A percentile compares a stretch with the other conserved stretches of the same genome.
Evolutionary conservation across 2,797 vertebrate species (phyloP).

Genomic region (Alosa sapidissima): DNA sequence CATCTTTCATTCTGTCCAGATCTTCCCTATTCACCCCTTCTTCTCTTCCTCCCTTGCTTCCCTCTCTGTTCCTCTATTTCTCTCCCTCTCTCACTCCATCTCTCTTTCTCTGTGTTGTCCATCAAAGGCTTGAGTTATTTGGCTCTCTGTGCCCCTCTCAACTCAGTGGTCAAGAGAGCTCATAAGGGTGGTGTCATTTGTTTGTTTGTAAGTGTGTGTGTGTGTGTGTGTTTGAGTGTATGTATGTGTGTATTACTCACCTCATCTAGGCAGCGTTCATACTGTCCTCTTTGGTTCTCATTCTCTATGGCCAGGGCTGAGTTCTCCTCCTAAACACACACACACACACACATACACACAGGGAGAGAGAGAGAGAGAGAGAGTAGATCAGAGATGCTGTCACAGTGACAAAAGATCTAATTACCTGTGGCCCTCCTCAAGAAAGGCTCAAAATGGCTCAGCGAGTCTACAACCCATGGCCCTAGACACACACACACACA

Average conservation of each 20-base stretch:
- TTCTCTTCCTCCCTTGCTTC: background rate
- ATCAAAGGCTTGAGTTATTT: too few relatives aligned
- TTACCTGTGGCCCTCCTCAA: background rate
- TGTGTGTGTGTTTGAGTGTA: background rate
- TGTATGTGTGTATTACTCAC: constrained; percentile 67
- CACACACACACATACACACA: constrained; percentile 25
- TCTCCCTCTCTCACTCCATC: background rate
- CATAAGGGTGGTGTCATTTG: background rate
- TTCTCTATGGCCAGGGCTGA: constrained; percentile 85
- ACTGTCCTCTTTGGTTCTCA: constrained; percentile 88
- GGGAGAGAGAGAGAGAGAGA: background rate
- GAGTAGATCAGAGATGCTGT: constrained; percentile 12
- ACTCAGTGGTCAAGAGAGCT: background rate
- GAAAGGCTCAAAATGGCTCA: constrained; percentile 2
- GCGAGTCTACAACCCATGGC: background rate
- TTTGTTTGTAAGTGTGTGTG: background rate
- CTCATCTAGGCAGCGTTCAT: constrained; percentile 91
- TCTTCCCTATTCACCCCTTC: background rate
- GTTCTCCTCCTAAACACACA: constrained; percentile 80
- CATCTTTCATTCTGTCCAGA: background rate
- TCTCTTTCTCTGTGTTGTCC: background rate
- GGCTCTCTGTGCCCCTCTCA: background rate
- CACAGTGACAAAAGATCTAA: background rate
- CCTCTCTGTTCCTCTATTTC: background rate
- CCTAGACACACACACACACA: background rate